phyloP scores from a whole-genome alignment of 2,113 vertebrate species.

The Caracal caracal region DNA sequence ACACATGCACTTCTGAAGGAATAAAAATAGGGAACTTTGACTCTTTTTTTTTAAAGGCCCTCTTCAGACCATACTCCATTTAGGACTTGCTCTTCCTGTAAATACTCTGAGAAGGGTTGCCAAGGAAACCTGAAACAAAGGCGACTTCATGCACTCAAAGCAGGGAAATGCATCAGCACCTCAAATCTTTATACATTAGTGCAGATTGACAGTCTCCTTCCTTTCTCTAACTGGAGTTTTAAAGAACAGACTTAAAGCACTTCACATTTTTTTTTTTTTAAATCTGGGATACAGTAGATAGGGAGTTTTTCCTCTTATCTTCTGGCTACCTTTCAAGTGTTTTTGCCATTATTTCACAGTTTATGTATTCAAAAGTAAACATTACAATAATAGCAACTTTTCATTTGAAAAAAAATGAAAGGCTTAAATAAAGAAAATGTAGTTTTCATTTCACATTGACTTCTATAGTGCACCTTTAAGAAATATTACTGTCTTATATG shows the following conservation, averaged over 20 bases:
- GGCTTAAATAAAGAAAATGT: conserved; percentile 64
- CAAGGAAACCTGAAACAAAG: conserved; percentile 85
- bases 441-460: conserved; percentile 65
- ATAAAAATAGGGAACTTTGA: conserved; percentile 83
- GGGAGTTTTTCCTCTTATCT: conserved; percentile 65
- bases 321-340: conserved; percentile 77
- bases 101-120: conserved; percentile 80
- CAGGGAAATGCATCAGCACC: conserved; percentile 77
- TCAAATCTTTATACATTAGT: conserved; percentile 71
- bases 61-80: conserved; percentile 82
- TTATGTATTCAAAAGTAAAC: conserved; percentile 76
- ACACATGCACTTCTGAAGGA: conserved; percentile 76
- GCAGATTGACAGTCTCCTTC: conserved; percentile 57
- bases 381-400: conserved; percentile 65
- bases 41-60: conserved; percentile 80
- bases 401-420: conserved; percentile 55
- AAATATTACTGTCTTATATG: conserved; percentile 48
- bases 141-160: conserved; percentile 67
- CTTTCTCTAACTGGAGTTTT: conserved; percentile 59
- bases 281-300: conserved; percentile 20
- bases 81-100: conserved; percentile 79
- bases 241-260: conserved; percentile 57
- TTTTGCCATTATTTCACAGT: conserved; percentile 78
- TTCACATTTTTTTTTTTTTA: conserved; percentile 37
- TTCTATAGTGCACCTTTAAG: conserved; percentile 59